Base-by-base conservation (phyloP, 2,888 invertebrate genomes). In the Epistrophe eligans region DNA sequence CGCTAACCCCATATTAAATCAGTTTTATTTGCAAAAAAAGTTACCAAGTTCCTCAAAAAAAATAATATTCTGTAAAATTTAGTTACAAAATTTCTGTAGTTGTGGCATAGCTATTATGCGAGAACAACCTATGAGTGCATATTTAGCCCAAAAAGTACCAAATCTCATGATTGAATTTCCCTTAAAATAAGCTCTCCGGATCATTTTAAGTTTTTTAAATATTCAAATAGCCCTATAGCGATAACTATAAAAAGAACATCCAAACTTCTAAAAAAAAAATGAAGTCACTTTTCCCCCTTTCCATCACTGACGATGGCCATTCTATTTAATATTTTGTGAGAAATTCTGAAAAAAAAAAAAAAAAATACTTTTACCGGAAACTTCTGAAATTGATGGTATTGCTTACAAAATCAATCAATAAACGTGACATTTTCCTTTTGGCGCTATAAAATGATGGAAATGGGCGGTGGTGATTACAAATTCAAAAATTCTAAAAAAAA, bases 371-470 rank as follows among this genome's bases (percentile, higher is more conserved):
- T 77, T 43, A 67, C 66, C 66, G 66, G 76, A 80, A 84, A 50
- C 71, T 71, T 76, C 64, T 52, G n/a, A 80, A 80, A 80, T 84
- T 80, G 80, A 80, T 80, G 84, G 40, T 80, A 80, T 80, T 76
- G 80, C 84, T 84, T 80, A 67, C 80, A 77, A 76, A 84, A 84
- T 80, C 84, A 84, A 84, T 84, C 84, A 84, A 80, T 72, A 72
- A 77, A 77, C 80, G 80, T 80, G 84, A 84, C 80, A 71, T 52
- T 77, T 80, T 80, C 66, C 24, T 71, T 58, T 60, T 67, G 62
- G 38, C 60, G 48, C 45, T 72, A n/a, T n/a, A 35, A 62, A 73
- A 67, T 58, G 52, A 43, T 17, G 58, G 52, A 40, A 43, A 55
- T 19, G 43, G 45, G 35, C 28, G 28, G 19, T 55, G 64, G 62